Evolutionary conservation across 2,113 vertebrate genomes (phyloP), one percentile per base, ranked within the genome.

Genomic region (Callaeas wilsoni): DNA sequence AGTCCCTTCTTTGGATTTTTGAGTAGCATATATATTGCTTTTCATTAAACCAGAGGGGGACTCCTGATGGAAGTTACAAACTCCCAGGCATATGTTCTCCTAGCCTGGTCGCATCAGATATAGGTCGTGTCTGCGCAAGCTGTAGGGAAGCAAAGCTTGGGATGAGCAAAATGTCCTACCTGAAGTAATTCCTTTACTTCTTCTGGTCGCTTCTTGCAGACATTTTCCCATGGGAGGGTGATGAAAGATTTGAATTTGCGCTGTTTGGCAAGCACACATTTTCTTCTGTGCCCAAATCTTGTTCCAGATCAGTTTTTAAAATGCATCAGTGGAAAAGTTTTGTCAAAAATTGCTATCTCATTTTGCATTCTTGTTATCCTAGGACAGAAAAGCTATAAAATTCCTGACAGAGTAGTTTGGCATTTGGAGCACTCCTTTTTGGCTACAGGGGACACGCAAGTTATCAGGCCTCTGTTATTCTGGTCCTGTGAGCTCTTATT

Each of bases 1-100:
- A 32, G 29, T 47, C 8, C 15, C 12, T 83, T 62, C 53, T 70
- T 56, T 55, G 33, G 18, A 35, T 52, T 87, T 93, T 69, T 76
- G 41, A 69, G 49, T 33, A 60, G 41, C 25, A 32, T 0, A 0
- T 59, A 7, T 0, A 10, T 32, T 74, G 50, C 9, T 81, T n/a
- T 73, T 67, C 69, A 53, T 67, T 77, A 62, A 86, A 41, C 29
- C 68, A 53, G 42, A 83, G 22, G 87, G 55, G 87, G 55, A 65
- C 13, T 83, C 21, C 19, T 57, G 16, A 49, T 53, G 33, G 17
- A 80, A n/a, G n/a, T 33, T 79, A 10, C 18, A 59, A n/a, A 62
- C 10, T 75, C 13, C 13, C 49, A 44, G 2, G 1, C 46, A 53
- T 52, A 16, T 8, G 4, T 39, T 84, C 79, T 84, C 59, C 21